Percentiles rank a stretch among this genome's conserved stretches.
Conservation (phyloP, 2,888 invertebrate species). For the Hydrotaea cyrtoneurina region DNA sequence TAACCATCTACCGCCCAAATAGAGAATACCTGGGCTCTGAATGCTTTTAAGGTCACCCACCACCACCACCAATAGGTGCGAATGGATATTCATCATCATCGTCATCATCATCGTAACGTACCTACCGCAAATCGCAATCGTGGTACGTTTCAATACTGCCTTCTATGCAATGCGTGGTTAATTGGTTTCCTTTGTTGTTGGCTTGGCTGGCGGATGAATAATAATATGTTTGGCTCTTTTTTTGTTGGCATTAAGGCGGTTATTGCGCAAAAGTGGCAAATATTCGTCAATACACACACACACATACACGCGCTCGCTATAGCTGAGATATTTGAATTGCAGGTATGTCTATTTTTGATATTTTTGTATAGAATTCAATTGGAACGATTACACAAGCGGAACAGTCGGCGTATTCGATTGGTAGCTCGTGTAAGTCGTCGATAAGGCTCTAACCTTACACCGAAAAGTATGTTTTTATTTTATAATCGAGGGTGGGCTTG, state of each 20-base stretch:
- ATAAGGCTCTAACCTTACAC: too few relatives aligned
- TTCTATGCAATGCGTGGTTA: constrained; percentile 17
- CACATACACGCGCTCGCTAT: too few relatives aligned
- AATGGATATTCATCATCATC: neutral
- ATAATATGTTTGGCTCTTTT: constrained; percentile 3
- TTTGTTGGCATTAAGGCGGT: constrained; percentile 2
- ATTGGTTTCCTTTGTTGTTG: constrained; percentile 18
- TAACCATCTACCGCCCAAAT: too few relatives aligned
- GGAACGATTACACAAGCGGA: neutral
- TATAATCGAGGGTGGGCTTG: too few relatives aligned
- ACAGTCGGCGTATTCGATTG: too few relatives aligned
- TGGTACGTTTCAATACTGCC: neutral
- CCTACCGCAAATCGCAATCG: constrained; percentile 11
- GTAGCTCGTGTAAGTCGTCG: too few relatives aligned
- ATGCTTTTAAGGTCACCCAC: constrained; percentile 21
- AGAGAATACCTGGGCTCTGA: neutral
- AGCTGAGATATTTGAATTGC: neutral
- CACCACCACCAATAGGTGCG: constrained; percentile 14
- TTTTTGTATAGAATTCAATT: neutral
- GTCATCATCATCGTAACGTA: too few relatives aligned
- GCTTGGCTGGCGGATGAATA: neutral
- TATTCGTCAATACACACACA: neutral
- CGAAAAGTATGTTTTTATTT: too few relatives aligned
- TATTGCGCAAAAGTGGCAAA: constrained; percentile 14
- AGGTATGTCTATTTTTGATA: neutral